phyloP scores from a whole-genome alignment of 2,113 vertebrate genomes.

The Atrichornis clamosus region DNA sequence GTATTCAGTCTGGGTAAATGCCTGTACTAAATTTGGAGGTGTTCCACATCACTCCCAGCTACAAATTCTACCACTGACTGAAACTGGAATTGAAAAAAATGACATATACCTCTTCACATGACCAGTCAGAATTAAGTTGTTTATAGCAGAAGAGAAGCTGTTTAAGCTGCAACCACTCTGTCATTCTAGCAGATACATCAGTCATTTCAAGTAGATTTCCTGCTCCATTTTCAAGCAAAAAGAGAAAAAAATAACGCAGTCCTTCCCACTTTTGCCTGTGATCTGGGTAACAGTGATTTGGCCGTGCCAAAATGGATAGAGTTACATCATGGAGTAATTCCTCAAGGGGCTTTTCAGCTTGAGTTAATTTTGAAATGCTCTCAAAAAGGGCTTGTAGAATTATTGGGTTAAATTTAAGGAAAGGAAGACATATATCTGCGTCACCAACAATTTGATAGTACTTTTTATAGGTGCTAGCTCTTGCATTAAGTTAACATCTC shows the following conservation, averaged over 20 bases:
- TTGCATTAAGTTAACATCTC: neutral
- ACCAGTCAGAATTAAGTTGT: neutral
- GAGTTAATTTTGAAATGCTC: neutral
- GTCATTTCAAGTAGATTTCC: neutral
- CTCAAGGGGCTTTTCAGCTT: neutral
- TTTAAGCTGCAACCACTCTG: neutral
- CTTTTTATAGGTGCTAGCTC: neutral
- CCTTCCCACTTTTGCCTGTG: neutral
- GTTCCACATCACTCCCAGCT: neutral
- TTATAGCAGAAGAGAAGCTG: neutral
- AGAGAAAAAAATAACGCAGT: neutral
- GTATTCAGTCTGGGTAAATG: neutral
- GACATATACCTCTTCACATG: neutral
- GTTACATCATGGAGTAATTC: neutral
- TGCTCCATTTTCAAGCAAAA: neutral
- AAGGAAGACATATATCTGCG: neutral
- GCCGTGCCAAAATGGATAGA: neutral
- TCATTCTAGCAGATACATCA: neutral
- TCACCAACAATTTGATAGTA: neutral
- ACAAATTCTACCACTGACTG: neutral
- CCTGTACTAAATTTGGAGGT: neutral
- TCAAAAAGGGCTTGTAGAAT: neutral
- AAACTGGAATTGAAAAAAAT: neutral
- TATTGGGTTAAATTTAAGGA: neutral
- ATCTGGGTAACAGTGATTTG: neutral